Base-by-base conservation (phyloP, 2,113 vertebrate species). In the Balaeniceps rex region DNA sequence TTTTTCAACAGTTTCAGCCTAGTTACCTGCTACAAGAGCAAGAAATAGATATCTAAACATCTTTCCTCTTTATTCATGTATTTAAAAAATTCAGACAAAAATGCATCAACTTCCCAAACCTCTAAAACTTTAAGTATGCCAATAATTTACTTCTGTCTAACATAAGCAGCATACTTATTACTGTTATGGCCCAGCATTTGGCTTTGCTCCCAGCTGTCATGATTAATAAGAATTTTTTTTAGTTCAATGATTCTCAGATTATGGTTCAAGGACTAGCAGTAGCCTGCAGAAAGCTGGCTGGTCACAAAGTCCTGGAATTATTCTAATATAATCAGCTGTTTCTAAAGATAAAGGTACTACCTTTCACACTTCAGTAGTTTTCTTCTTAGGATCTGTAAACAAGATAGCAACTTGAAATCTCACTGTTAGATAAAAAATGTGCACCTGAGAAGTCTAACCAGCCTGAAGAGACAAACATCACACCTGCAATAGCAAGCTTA, bases 201-300 rank as follows among this genome's bases (percentile, higher is more conserved):
- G 91, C 88, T 79, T 54, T 34, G 6, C 38, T 96, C 94, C 95
- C 88, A 87, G 95, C 70, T 84, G 47, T 82, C 14, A 12, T 74
- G 71, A 93, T 96, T 94, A 95, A 87, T 94, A 72, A n/a, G 52
- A 33, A 29, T 49, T 78, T 81, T 82, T 89, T 92, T 88, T 86
- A 91, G 83, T 83, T 88, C 92, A 95, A 9, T 0, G 5, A 51
- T 84, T 93, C 90, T 49, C 76, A 49, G 81, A 82, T 95, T 71
- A 76, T 61, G 88, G 78, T 85, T 94, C 91, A 94, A 91, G 88
- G 82, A 84, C 92, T 69, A 55, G 69, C 84, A 87, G 66, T 64
- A 0, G 11, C 81, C 77, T 80, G 84, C 89, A 82, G 89, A 91
- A 95, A 89, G 61, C 57, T 58, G 77, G 33, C 69, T 79, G 90